These are phyloP conservation scores for Neuroterus valhalla DNA, from an alignment of 1,140 invertebrate species.

Conservation along the genomic window DNA sequence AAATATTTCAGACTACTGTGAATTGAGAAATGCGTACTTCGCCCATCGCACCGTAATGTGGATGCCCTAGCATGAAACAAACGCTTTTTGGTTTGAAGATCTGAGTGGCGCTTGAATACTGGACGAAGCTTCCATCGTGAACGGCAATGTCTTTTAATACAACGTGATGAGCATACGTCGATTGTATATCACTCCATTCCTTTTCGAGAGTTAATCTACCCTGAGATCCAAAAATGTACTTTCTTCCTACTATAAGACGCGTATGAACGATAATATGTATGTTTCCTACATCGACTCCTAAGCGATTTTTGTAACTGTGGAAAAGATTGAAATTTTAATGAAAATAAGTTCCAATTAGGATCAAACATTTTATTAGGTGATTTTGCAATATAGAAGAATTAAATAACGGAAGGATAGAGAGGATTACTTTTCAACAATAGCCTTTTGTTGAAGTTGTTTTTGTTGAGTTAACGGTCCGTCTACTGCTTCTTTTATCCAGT, in stretches of 20 bases:
- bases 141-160: slow-evolving; percentile 79
- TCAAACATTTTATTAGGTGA: slow-evolving; percentile 56
- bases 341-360: slow-evolving; percentile 40
- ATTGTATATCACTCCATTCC: slow-evolving; percentile 78
- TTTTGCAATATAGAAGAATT: slow-evolving; percentile 30
- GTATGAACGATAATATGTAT: slow-evolving; percentile 84
- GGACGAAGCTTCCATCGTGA: slow-evolving; percentile 65
- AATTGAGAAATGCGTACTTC: slow-evolving; percentile 74
- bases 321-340: slow-evolving; percentile 42
- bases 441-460: neutral
- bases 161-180: slow-evolving; percentile 82
- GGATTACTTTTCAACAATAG: neutral
- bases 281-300: slow-evolving; percentile 85
- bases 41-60: slow-evolving; percentile 87
- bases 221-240: slow-evolving; percentile 75
- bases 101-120: slow-evolving; percentile 79
- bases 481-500: neutral
- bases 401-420: neutral
- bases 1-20: too few relatives aligned
- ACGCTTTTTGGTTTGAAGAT: slow-evolving; percentile 81
- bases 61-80: slow-evolving; percentile 87
- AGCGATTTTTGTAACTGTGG: slow-evolving; percentile 78
- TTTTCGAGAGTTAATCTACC: slow-evolving; percentile 82
- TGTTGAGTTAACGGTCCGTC: slow-evolving; percentile 32
- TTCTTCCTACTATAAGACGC: slow-evolving; percentile 81